Evolutionary conservation across 2,888 invertebrate species (phyloP).

Genomic region (Drosophila lutescens): DNA sequence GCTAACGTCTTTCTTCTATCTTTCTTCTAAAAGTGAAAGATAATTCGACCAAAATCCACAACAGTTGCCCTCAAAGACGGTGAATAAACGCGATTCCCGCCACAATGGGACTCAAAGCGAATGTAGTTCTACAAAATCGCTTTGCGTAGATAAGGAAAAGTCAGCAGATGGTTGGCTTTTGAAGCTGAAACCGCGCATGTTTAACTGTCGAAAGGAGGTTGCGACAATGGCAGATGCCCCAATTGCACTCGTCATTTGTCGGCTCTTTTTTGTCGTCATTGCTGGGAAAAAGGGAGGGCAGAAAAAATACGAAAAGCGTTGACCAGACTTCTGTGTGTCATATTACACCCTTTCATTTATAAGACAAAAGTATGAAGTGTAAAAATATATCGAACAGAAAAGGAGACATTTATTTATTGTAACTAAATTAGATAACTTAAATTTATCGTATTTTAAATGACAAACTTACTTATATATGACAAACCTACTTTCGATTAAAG

Average conservation of each 20-base stretch:
- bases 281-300: neutral
- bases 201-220: constrained; percentile 54
- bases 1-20: too few species aligned
- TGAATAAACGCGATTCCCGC: neutral
- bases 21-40: too few species aligned
- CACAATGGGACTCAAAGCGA: constrained; percentile 56
- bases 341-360: constrained; percentile 7
- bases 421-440: too few species aligned
- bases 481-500: too few species aligned
- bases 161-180: constrained; percentile 54
- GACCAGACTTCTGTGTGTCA: constrained; percentile 2
- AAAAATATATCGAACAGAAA: neutral
- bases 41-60: neutral
- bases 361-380: neutral
- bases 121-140: constrained; percentile 66
- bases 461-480: too few species aligned
- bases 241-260: constrained; percentile 70
- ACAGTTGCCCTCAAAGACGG: neutral
- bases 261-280: constrained; percentile 30
- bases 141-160: constrained; percentile 65
- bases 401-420: too few species aligned
- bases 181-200: constrained; percentile 34
- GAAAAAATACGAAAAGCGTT: neutral
- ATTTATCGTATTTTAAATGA: too few species aligned
- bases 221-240: constrained; percentile 47